phyloP scores from a whole-genome alignment of 2,113 vertebrate genomes.

The Cyprinodon tularosa region DNA sequence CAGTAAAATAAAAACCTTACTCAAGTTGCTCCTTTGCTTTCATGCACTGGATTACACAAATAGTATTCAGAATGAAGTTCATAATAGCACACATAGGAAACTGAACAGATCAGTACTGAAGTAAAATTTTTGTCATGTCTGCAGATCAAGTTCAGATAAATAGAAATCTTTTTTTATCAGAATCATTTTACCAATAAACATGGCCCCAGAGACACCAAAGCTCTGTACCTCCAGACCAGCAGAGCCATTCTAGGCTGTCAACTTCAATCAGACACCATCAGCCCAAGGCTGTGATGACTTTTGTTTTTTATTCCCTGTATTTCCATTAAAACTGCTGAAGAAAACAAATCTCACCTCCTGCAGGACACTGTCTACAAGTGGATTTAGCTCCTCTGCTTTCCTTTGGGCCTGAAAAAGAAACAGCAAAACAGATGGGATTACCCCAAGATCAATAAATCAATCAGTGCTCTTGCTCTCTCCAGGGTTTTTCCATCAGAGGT shows the following conservation, averaged over 20 bases:
- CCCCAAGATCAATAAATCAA: neutral
- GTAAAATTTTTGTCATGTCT: neutral
- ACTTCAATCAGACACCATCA: neutral
- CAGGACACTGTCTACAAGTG: conserved; percentile 85
- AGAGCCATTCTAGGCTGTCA: neutral
- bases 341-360: conserved; percentile 85
- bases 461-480: neutral
- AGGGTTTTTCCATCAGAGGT: neutral
- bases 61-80: neutral
- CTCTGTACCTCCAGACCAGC: neutral
- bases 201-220: neutral
- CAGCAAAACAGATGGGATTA: neutral
- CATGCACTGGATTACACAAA: neutral
- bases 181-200: neutral
- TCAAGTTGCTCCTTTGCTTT: neutral
- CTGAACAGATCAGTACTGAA: neutral
- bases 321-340: neutral
- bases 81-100: neutral
- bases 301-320: neutral
- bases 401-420: conserved; percentile 80
- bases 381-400: conserved; percentile 93
- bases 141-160: neutral
- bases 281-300: neutral
- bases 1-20: neutral
- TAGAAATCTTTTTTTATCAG: neutral